Conservation (phyloP, 2,888 invertebrate genomes). For the Diarsia brunnea region DNA sequence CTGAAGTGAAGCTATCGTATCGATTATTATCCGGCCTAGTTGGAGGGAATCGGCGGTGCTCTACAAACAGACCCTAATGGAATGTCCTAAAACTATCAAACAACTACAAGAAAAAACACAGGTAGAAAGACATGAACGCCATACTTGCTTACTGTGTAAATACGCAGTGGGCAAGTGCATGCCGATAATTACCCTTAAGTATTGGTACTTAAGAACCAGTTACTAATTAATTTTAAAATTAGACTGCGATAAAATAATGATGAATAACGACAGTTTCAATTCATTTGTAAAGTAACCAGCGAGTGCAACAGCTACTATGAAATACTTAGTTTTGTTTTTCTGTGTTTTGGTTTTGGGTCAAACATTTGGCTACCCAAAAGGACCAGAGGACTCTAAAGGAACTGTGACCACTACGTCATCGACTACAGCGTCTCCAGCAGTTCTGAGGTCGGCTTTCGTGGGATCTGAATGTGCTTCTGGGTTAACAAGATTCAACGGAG, state of each 20-base stretch:
- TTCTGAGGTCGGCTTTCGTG: conserved; percentile 20
- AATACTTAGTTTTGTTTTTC: conserved; percentile 15
- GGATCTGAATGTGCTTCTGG: conserved; percentile 39
- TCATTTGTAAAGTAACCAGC: background rate
- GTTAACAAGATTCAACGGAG: conserved; percentile 34
- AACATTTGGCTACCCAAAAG: background rate
- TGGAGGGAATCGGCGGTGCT: too few relatives aligned
- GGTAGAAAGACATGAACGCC: too few relatives aligned
- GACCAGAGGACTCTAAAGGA: background rate
- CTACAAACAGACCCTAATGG: too few relatives aligned
- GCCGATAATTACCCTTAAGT: background rate
- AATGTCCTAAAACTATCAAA: too few relatives aligned
- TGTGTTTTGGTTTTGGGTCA: conserved; percentile 1
- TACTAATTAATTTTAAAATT: conserved; percentile 9
- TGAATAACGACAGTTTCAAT: background rate
- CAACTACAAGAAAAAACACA: too few relatives aligned
- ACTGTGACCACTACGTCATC: background rate
- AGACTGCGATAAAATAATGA: background rate
- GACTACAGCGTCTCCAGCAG: background rate
- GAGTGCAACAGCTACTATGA: conserved; percentile 6
- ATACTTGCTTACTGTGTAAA: too few relatives aligned
- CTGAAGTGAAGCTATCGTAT: too few relatives aligned
- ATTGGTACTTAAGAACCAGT: conserved; percentile 8
- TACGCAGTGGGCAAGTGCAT: background rate
- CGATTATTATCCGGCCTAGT: too few relatives aligned